These are phyloP conservation scores for Pammene fasciana DNA, from an alignment of 2,888 invertebrate species.

Conservation along the genomic window DNA sequence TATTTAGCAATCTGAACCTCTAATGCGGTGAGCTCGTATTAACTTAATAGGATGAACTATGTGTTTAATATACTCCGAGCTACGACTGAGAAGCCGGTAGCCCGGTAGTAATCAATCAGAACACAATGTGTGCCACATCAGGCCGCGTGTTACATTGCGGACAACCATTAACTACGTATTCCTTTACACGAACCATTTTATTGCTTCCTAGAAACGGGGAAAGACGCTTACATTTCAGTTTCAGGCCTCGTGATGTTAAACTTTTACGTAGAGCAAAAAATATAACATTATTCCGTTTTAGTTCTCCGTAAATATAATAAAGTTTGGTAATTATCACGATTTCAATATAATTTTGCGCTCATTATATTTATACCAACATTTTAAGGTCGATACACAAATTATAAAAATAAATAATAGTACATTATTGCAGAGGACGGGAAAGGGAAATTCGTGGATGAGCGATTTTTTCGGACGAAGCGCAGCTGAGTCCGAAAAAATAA, in stretches of 20 bases:
- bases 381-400: too few relatives aligned
- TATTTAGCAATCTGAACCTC: neutral
- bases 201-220: conserved; percentile 3
- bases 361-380: too few relatives aligned
- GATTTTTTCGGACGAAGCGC: too few relatives aligned
- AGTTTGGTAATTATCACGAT: too few relatives aligned
- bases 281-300: neutral
- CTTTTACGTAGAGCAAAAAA: neutral
- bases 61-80: conserved; percentile 8
- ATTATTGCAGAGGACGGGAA: too few relatives aligned
- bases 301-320: too few relatives aligned
- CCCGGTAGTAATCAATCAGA: conserved; percentile 35
- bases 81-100: conserved; percentile 9
- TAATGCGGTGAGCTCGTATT: conserved; percentile 2
- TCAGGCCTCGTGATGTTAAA: neutral
- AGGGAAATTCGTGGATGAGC: too few relatives aligned
- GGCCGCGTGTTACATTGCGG: conserved; percentile 8
- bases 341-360: too few relatives aligned
- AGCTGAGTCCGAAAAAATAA: too few relatives aligned
- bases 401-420: too few relatives aligned
- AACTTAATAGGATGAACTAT: conserved; percentile 1
- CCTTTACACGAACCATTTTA: conserved; percentile 1
- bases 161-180: conserved; percentile 23
- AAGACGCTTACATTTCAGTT: conserved; percentile 10
- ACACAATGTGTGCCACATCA: conserved; percentile 25